Conservation (phyloP, 37 sponge, comb jelly and placozoan species). For the Oscarella lobularis region DNA sequence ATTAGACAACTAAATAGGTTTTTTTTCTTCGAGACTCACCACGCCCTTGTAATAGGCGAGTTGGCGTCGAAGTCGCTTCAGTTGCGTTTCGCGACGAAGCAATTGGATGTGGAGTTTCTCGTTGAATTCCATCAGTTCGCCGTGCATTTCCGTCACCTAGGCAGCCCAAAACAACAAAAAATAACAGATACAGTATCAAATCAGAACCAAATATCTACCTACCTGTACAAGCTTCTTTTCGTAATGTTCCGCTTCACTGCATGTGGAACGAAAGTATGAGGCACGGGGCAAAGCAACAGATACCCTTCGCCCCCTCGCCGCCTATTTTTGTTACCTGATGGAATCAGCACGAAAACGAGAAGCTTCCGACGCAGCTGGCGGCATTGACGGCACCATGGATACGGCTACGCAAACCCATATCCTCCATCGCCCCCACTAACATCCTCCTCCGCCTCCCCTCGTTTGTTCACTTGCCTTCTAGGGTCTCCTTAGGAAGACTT, state of each 20-base stretch:
- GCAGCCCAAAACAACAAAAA: not conserved
- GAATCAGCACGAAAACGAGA: not conserved
- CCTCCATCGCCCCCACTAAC: too few species aligned
- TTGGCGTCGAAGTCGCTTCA: constrained; percentile 15
- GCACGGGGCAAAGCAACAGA: too few species aligned
- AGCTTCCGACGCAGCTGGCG: not conserved
- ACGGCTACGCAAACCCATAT: not conserved
- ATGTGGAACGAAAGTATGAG: not conserved
- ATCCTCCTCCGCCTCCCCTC: too few species aligned
- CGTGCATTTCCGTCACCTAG: constrained; percentile 96
- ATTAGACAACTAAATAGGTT: too few species aligned
- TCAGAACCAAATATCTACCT: not conserved
- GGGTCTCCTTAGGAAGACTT: not conserved
- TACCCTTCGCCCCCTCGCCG: too few species aligned
- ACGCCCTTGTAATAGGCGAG: not conserved
- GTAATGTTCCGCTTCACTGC: constrained; percentile 6
- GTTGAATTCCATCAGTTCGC: constrained; percentile 92
- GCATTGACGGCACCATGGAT: not conserved
- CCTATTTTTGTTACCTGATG: not conserved
- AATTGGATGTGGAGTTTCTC: constrained; percentile 52
- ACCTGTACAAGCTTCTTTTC: constrained; percentile 10
- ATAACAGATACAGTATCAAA: not conserved
- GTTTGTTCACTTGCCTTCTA: constrained; percentile 14
- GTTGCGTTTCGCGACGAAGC: constrained; percentile 25
- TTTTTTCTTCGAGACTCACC: constrained; percentile 8